Evolutionary conservation across 2,113 vertebrate species (phyloP).

Genomic region (Tautogolabrus adspersus): DNA sequence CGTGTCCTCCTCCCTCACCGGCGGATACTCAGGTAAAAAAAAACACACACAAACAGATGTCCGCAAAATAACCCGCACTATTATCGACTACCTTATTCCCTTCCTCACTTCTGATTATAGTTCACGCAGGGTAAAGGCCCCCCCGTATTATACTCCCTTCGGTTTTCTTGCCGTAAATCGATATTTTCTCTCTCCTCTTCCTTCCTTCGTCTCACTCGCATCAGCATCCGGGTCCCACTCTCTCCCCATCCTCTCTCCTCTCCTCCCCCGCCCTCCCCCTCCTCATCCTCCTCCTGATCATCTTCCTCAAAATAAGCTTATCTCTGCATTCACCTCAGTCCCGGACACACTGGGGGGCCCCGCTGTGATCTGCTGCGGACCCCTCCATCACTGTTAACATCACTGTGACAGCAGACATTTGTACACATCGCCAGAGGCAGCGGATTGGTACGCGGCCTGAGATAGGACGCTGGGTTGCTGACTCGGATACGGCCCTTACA

Average conservation of each 20-base stretch:
- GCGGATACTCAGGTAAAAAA: constrained; percentile 50
- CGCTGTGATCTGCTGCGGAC: constrained; percentile 12
- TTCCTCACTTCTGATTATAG: constrained; percentile 40
- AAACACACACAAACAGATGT: constrained; percentile 31
- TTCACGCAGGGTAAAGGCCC: constrained; percentile 58
- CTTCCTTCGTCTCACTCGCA: constrained; percentile 82
- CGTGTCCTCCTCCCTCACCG: constrained; percentile 77
- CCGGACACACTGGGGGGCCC: constrained; percentile 31
- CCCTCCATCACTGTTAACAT: constrained; percentile 4
- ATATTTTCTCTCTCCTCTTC: constrained; percentile 82
- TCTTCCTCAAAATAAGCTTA: constrained; percentile 61
- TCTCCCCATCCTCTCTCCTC: constrained; percentile 67
- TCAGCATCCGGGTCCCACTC: constrained; percentile 77
- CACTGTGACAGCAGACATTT: not conserved
- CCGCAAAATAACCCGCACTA: constrained; percentile 38
- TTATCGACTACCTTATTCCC: constrained; percentile 13
- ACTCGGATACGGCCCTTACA: not conserved
- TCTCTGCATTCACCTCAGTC: constrained; percentile 58
- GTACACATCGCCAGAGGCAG: constrained; percentile 29
- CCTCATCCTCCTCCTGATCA: constrained; percentile 38
- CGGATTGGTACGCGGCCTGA: constrained; percentile 1
- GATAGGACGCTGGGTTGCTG: not conserved
- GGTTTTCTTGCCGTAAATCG: constrained; percentile 83
- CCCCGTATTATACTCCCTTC: constrained; percentile 62
- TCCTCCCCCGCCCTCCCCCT: constrained; percentile 37